These are phyloP conservation scores for Prunella strophiata DNA, from an alignment of 2,797 vertebrate species.

Conservation along the genomic window DNA sequence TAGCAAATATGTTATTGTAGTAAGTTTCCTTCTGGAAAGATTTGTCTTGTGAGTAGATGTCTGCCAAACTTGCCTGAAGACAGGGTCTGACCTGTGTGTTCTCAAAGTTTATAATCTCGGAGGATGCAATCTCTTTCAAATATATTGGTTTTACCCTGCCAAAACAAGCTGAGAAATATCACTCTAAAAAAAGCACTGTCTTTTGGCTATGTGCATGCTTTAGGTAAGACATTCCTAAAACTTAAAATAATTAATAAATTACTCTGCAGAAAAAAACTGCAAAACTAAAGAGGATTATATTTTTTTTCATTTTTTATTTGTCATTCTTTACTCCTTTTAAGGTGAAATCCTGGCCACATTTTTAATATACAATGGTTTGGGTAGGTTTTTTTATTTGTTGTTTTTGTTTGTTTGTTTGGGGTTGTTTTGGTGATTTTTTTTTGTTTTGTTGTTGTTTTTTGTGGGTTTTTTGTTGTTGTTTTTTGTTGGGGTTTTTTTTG, in stretches of 20 bases:
- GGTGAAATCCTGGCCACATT: background rate
- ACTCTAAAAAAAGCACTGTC: slow-evolving; percentile 9
- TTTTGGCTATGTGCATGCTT: background rate
- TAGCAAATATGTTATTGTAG: background rate
- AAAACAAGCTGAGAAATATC: slow-evolving; percentile 37
- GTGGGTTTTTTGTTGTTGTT: no score
- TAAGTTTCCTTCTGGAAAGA: background rate
- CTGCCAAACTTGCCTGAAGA: slow-evolving; percentile 5
- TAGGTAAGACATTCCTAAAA: slow-evolving; percentile 1
- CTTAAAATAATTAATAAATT: slow-evolving; percentile 1
- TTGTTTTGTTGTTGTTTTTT: background rate
- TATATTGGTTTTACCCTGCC: background rate
- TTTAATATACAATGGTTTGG: background rate
- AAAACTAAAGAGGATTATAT: background rate
- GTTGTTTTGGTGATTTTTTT: no score
- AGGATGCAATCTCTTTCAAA: background rate
- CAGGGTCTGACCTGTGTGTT: background rate
- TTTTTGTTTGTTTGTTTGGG: background rate
- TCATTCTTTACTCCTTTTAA: background rate
- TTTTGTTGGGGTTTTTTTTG: background rate
- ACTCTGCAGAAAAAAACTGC: background rate
- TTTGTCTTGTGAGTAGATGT: background rate
- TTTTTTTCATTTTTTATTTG: background rate
- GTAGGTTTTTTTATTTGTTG: background rate
- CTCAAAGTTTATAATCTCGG: background rate